These are phyloP conservation scores for Danionella dracula DNA, from an alignment of 2,797 vertebrate genomes.

Conservation along the genomic window DNA sequence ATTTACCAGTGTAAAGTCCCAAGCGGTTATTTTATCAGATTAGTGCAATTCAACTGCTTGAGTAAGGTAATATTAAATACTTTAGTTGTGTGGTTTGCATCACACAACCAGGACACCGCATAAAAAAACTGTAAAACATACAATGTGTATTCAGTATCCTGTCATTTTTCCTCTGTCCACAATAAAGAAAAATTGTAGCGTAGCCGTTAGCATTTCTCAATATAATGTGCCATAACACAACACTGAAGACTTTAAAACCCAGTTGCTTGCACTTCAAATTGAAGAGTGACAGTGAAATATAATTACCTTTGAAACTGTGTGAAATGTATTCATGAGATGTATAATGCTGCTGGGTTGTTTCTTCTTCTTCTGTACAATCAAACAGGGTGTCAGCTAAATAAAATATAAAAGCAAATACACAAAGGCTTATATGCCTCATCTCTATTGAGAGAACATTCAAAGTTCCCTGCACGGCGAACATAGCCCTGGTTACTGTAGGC, in stretches of 20 bases:
- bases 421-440: not conserved
- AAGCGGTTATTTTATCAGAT: too few relatives aligned
- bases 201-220: not conserved
- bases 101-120: too few relatives aligned
- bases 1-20: too few relatives aligned
- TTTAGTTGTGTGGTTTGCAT: too few relatives aligned
- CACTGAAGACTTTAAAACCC: not conserved
- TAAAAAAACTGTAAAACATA: too few relatives aligned
- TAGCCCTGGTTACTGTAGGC: conserved; percentile 28
- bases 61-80: too few relatives aligned
- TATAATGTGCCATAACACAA: not conserved
- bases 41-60: too few relatives aligned
- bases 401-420: conserved; percentile 16
- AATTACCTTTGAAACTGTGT: not conserved
- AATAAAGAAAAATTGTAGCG: too few relatives aligned
- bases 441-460: not conserved
- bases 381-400: not conserved
- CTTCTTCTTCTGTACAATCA: not conserved
- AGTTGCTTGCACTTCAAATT: not conserved
- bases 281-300: not conserved
- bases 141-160: too few relatives aligned
- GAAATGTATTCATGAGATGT: conserved; percentile 22
- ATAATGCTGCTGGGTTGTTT: not conserved
- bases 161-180: not conserved
- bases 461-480: conserved; percentile 1